Conservation (phyloP, 2,113 vertebrate genomes). For the Phrynocephalus versicolor region DNA sequence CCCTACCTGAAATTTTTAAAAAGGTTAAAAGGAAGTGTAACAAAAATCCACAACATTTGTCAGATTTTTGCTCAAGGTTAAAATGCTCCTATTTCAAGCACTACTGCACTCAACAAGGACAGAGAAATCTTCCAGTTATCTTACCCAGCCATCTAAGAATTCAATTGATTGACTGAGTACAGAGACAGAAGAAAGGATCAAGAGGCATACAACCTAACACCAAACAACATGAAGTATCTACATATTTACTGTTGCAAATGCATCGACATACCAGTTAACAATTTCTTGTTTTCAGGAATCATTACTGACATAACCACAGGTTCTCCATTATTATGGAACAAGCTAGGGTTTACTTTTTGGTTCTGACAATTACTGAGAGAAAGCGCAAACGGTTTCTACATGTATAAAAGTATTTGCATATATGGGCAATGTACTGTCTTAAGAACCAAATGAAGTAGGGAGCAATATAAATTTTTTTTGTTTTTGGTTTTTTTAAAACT, state of each 20-base stretch:
- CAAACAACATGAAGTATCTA: background rate
- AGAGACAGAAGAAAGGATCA: background rate
- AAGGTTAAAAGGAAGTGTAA: no score
- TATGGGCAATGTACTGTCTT: background rate
- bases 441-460: background rate
- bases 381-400: background rate
- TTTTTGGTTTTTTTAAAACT: no score
- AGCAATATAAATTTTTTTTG: background rate
- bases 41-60: background rate
- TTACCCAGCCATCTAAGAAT: background rate
- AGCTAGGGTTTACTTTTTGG: background rate
- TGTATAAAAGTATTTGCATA: background rate
- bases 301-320: fast-evolving
- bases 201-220: background rate
- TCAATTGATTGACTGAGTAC: background rate
- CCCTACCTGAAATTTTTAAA: no score
- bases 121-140: background rate
- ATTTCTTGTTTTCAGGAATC: background rate
- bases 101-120: background rate
- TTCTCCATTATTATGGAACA: constrained; percentile 2
- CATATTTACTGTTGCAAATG: background rate
- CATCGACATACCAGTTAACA: no score
- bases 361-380: background rate
- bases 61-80: background rate
- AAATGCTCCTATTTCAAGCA: background rate